Conservation (phyloP, 2,113 vertebrate genomes). For the Ranitomeya imitator region DNA sequence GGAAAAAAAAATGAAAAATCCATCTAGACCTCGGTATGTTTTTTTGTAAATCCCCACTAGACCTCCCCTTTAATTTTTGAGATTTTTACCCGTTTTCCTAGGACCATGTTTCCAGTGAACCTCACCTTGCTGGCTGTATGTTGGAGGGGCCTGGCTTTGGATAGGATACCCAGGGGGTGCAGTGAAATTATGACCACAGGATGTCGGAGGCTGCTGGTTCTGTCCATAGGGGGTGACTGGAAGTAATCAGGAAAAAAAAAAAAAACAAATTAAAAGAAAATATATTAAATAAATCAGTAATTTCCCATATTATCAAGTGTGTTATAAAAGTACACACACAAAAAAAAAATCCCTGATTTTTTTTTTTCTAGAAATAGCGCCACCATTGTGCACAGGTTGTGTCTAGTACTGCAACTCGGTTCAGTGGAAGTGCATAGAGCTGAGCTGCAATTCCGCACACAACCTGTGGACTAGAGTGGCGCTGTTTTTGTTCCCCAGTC, state of each 20-base stretch:
- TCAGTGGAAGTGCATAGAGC: too few relatives aligned
- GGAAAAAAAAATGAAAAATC: too few relatives aligned
- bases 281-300: neutral
- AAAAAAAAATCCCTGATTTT: too few relatives aligned
- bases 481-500: neutral
- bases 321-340: too few relatives aligned
- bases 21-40: too few relatives aligned
- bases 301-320: neutral
- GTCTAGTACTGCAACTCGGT: too few relatives aligned
- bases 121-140: constrained; percentile 78
- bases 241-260: constrained; percentile 45
- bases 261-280: neutral
- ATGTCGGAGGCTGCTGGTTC: constrained; percentile 74
- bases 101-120: neutral
- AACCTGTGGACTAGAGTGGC: too few relatives aligned
- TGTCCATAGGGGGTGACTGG: constrained; percentile 80
- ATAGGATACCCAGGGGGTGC: constrained; percentile 77
- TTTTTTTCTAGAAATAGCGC: too few relatives aligned
- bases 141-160: constrained; percentile 75
- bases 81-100: too few relatives aligned
- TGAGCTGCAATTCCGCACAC: too few relatives aligned
- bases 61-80: neutral
- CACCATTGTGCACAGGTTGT: too few relatives aligned
- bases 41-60: neutral
- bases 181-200: constrained; percentile 58